These are phyloP conservation scores for Phainopepla nitens DNA, from an alignment of 2,113 vertebrate species.

Conservation along the genomic window DNA sequence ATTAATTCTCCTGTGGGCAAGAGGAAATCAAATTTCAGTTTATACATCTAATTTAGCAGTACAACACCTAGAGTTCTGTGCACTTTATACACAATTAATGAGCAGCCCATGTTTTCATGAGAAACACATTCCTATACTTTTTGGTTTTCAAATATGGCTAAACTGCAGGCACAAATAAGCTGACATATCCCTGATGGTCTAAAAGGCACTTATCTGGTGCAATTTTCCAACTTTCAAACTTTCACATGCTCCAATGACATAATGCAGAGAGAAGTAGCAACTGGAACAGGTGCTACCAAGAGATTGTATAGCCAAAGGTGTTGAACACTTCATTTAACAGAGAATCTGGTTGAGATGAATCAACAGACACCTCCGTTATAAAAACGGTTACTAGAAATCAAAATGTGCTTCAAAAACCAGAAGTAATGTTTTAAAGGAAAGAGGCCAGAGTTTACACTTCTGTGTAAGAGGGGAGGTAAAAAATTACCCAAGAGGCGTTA, in stretches of 20 bases:
- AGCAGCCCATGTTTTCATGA: background rate
- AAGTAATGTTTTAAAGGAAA: background rate
- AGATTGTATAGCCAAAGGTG: background rate
- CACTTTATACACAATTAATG: background rate
- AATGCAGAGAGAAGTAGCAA: background rate
- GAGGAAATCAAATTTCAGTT: background rate
- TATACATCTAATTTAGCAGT: background rate
- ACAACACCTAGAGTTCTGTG: background rate
- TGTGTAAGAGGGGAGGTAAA: background rate
- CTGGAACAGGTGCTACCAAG: background rate
- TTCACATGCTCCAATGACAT: background rate
- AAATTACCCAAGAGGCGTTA: background rate
- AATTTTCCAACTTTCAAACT: background rate
- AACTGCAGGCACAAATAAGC: background rate
- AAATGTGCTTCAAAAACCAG: background rate
- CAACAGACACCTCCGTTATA: background rate
- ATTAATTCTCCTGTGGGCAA: conserved; percentile 87
- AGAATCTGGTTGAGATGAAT: background rate
- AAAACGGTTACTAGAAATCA: background rate
- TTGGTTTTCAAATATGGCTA: background rate
- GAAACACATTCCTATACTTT: background rate
- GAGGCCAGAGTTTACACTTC: background rate
- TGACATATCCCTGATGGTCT: background rate
- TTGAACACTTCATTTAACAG: background rate
- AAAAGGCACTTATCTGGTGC: background rate